phyloP scores from a whole-genome alignment of 2,888 invertebrate species.

The Hanleya hanleyi region DNA sequence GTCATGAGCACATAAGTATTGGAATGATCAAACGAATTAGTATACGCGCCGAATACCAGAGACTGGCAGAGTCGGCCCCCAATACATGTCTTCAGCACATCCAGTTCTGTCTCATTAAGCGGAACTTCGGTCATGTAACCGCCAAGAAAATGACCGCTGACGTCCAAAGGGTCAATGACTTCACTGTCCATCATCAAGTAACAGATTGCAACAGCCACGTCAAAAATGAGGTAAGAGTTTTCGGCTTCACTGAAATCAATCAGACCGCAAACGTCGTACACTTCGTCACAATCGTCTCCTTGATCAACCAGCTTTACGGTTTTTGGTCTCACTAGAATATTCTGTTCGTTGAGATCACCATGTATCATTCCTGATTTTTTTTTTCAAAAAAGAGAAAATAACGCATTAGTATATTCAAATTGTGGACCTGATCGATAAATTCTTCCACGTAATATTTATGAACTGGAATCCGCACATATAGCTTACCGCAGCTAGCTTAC shows the following conservation, averaged over 20 bases:
- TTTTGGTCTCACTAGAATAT: conserved; percentile 79
- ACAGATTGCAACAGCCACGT: conserved; percentile 86
- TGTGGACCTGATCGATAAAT: too few species aligned
- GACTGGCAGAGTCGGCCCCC: conserved; percentile 88
- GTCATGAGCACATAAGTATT: conserved; percentile 86
- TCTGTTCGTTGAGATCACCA: conserved; percentile 94
- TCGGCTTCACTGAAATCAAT: conserved; percentile 92
- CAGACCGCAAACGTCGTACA: conserved; percentile 80
- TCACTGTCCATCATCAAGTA: conserved; percentile 85
- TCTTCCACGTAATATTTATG: too few species aligned
- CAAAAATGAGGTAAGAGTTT: conserved; percentile 83
- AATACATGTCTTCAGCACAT: conserved; percentile 82
- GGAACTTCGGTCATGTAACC: conserved; percentile 82
- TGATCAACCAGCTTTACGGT: conserved; percentile 69
- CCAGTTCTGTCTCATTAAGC: conserved; percentile 79
- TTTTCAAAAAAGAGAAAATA: too few species aligned
- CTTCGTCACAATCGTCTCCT: conserved; percentile 27
- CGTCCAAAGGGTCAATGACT: conserved; percentile 73
- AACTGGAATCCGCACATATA: too few species aligned
- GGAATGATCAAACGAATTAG: conserved; percentile 81
- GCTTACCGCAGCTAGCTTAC: too few species aligned
- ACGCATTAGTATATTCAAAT: too few species aligned
- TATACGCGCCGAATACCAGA: conserved; percentile 86
- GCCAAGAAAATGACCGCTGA: conserved; percentile 79
- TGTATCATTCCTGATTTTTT: conserved; percentile 85